Base-by-base conservation (phyloP, 2,888 invertebrate species). In the Dolichomitus sp. region DNA sequence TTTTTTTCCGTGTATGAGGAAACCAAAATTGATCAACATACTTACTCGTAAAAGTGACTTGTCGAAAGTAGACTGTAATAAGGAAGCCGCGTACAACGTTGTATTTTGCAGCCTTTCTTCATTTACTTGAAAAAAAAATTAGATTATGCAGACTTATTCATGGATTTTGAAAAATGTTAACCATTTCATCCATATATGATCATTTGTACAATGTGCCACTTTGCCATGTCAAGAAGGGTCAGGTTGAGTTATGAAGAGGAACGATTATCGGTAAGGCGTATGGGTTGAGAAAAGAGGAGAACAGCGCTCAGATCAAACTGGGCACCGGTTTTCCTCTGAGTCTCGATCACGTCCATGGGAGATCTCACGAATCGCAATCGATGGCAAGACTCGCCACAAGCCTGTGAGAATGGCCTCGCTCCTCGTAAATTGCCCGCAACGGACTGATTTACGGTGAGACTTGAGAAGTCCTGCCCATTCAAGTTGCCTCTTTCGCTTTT, bases 391-490 rank as follows among this genome's bases (percentile, higher is more conserved):
- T 61, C 61, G 61, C 14, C 37, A 37, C 73, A 30, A 37, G 23
- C 61, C 6, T 65, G 37, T 37, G 65, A 27, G 42, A 57, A 59
- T 50, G 81, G 72, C 81, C 77, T 81, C 73, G 77, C 42, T 81
- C 76, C 66, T 66, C 73, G 76, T 81, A 81, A 81, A 81, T 81
- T 59, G 59, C 63, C 17, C 19, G 37, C 40, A 27, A 66, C 23
- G 65, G 70, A 27, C 52, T 77, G 77, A 81, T 77, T 81, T 81
- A 81, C 81, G 72, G 52, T 77, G 65, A 42, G 48, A 37, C 61
- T 11, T 17, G 52, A 52, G 23, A 33, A 33, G 52, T 23, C 27
- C 42, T 57, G 68, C 50, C 37, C 70, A 57, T 57, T 27, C n/a
- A 14, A 40, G 42, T n/a, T 57, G 61, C 37, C 48, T 66, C 27